These are phyloP conservation scores for Beris chalybata DNA, from an alignment of 2,888 invertebrate species.

Conservation along the genomic window DNA sequence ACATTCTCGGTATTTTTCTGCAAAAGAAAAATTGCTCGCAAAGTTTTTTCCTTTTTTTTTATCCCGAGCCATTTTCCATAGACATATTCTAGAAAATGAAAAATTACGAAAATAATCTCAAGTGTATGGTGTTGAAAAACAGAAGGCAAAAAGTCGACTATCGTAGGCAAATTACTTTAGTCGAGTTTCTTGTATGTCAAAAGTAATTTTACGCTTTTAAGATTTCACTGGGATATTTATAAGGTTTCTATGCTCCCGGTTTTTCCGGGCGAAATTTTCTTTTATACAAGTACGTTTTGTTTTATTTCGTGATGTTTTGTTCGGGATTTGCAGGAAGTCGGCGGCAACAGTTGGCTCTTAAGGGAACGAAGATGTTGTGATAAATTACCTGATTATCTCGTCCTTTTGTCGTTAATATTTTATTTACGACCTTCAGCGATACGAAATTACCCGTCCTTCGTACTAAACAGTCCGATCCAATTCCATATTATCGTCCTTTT, in stretches of 20 bases:
- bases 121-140: slow-evolving; percentile 5
- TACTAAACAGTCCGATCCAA: too few relatives aligned
- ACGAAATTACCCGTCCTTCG: neutral
- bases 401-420: slow-evolving; percentile 24
- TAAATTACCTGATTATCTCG: slow-evolving; percentile 28
- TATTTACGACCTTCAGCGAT: slow-evolving; percentile 20
- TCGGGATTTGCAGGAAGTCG: neutral
- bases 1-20: too few relatives aligned
- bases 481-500: too few relatives aligned
- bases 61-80: too few relatives aligned
- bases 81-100: slow-evolving; percentile 13
- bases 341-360: slow-evolving; percentile 3
- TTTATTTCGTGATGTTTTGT: neutral
- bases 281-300: too few relatives aligned
- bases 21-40: too few relatives aligned
- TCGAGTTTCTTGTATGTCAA: slow-evolving; percentile 13
- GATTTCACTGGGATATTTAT: slow-evolving; percentile 9
- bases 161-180: slow-evolving; percentile 19
- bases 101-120: slow-evolving; percentile 23
- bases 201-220: slow-evolving; percentile 24
- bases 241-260: neutral
- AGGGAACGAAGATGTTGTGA: slow-evolving; percentile 1
- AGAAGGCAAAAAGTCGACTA: neutral
- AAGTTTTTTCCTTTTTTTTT: too few relatives aligned
- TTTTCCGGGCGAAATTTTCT: too few relatives aligned